These are phyloP conservation scores for Heliornis fulica DNA, from an alignment of 2,113 vertebrate genomes.

Conservation along the genomic window DNA sequence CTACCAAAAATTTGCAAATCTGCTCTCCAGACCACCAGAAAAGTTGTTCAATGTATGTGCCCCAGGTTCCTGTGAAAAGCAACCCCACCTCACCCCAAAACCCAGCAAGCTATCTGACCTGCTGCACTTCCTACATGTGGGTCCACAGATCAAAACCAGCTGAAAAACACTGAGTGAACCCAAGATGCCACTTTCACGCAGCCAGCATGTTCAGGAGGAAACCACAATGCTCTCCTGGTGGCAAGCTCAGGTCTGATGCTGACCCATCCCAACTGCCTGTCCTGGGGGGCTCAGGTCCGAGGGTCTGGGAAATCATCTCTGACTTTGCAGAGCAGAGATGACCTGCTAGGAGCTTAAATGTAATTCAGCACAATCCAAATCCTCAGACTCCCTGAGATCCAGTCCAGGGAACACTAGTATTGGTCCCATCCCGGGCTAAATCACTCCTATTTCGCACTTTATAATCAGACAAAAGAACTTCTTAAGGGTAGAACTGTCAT, in stretches of 20 bases:
- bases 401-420: not conserved
- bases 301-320: not conserved
- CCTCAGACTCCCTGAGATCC: not conserved
- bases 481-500: not conserved
- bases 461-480: not conserved
- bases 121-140: not conserved
- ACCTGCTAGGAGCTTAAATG: not conserved
- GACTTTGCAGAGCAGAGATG: not conserved
- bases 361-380: not conserved
- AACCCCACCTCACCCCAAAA: not conserved
- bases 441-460: not conserved
- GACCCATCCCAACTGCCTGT: not conserved
- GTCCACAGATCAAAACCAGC: not conserved
- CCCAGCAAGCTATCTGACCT: not conserved
- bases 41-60: not conserved
- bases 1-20: not conserved
- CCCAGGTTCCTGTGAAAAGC: not conserved
- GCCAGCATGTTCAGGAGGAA: not conserved
- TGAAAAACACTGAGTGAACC: not conserved
- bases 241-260: not conserved
- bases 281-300: rapidly evolving
- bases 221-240: not conserved
- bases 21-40: not conserved
- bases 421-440: not conserved
- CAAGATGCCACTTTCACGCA: not conserved